phyloP scores from a whole-genome alignment of 1,140 invertebrate genomes.

The Arctopsyche grandis region DNA sequence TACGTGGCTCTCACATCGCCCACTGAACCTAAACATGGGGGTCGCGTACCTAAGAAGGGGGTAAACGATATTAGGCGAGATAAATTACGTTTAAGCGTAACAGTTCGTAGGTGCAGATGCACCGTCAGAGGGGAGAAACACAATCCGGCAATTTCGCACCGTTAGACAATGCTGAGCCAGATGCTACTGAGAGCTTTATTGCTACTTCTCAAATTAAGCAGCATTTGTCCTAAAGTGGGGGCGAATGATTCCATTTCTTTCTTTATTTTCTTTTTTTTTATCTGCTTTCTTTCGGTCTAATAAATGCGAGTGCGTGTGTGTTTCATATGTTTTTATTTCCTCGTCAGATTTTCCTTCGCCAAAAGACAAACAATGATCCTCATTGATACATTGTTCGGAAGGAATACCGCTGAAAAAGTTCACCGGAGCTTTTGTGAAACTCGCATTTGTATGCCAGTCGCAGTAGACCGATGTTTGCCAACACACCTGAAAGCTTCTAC shows the following conservation, averaged over 20 bases:
- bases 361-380: constrained; percentile 25
- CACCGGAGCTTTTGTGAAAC: not conserved
- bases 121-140: constrained; percentile 32
- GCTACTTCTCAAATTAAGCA: constrained; percentile 46
- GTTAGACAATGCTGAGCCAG: constrained; percentile 39
- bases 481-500: constrained; percentile 13
- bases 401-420: constrained; percentile 9
- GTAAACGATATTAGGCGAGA: constrained; percentile 53
- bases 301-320: not conserved
- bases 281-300: not conserved
- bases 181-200: constrained; percentile 51
- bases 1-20: too few species aligned
- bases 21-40: not conserved
- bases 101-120: constrained; percentile 51
- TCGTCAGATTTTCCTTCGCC: not conserved
- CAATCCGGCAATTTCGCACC: constrained; percentile 45
- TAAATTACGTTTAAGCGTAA: constrained; percentile 53
- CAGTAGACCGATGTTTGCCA: not conserved
- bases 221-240: not conserved
- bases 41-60: constrained; percentile 40
- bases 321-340: not conserved
- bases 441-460: constrained; percentile 23
- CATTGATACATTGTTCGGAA: constrained; percentile 30
- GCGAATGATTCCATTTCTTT: not conserved
- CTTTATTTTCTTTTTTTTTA: not conserved